Evolutionary conservation across 2,113 vertebrate species (phyloP), one percentile per base, ranked within the genome.

Genomic region (Lepus americanus): DNA sequence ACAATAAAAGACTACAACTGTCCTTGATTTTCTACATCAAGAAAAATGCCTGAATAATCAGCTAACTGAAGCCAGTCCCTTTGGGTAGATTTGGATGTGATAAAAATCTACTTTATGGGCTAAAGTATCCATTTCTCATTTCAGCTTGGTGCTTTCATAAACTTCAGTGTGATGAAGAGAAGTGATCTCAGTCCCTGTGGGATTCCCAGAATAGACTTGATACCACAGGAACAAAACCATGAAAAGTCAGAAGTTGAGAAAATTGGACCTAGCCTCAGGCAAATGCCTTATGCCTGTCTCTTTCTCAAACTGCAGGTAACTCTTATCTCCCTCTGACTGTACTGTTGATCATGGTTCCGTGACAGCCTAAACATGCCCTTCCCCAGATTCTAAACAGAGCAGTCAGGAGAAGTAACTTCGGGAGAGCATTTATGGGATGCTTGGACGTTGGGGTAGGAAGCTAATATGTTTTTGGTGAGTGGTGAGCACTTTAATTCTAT

Each of bases 191-290:
- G n/a, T 89, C 85, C 87, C 78, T 80, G 23, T n/a, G 19, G 82
- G 94, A 94, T 95, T 97, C 74, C 59, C 67, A 94, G 81, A 95
- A 96, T 39, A 95, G 86, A 88, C 1, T 39, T 27, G 94, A 27
- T 92, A 80, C 82, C 27, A 82, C 14, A 91, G 77, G 80, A 77
- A 74, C 49, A 92, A 95, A 92, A 81, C 8, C 10, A 44, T 33
- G 61, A 81, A 88, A 80, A 85, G 5, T 79, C 36, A 74, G 44
- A 89, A 80, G 69, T 20, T 23, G n/a, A 90, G n/a, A 92, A 55
- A 89, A 88, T 53, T 51, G 25, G 25, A 78, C 3, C 2, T 11
- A 85, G 63, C 94, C 67, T 29, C 39, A 16, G 84, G 73, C 73
- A 92, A 76, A 77, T 64, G n/a, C 27, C 31, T 59, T 31, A 82